Conservation (phyloP, 2,113 vertebrate species). For the Onychostoma macrolepis region DNA sequence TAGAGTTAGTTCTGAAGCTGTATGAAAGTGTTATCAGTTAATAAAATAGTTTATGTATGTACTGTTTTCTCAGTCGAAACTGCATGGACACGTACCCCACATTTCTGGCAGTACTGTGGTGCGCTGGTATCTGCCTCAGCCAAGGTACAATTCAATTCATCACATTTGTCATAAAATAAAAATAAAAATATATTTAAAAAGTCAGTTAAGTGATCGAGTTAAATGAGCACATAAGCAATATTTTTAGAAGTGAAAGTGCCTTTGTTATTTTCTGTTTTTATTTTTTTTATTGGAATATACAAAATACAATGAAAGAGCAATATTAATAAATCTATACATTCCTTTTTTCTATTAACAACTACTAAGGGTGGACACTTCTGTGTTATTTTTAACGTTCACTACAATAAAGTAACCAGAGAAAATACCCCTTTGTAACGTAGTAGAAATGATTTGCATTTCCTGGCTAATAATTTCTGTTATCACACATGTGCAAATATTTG, state of each 20-base stretch:
- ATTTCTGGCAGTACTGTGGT: constrained; percentile 91
- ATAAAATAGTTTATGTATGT: neutral
- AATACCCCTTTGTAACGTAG: neutral
- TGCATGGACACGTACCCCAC: constrained; percentile 91
- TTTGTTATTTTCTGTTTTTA: neutral
- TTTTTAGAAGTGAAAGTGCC: neutral
- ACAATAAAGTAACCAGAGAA: neutral
- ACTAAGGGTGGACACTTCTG: no score
- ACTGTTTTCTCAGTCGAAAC: constrained; percentile 79
- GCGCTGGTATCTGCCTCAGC: constrained; percentile 88
- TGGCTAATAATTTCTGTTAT: neutral
- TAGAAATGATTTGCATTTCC: neutral
- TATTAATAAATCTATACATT: no score
- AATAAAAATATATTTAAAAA: neutral
- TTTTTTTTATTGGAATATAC: no score
- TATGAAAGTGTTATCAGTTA: neutral
- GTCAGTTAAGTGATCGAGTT: no score
- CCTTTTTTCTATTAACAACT: no score
- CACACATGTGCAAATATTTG: constrained; percentile 3
- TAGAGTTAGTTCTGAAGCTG: neutral
- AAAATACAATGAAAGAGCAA: no score
- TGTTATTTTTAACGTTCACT: neutral
- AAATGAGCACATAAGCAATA: neutral
- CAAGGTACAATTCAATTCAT: constrained; percentile 82
- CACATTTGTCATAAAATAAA: neutral